Percentiles rank a stretch among this genome's conserved stretches.
Evolutionary conservation across 2,113 vertebrate genomes (phyloP).

Genomic region (Tapirus terrestris): DNA sequence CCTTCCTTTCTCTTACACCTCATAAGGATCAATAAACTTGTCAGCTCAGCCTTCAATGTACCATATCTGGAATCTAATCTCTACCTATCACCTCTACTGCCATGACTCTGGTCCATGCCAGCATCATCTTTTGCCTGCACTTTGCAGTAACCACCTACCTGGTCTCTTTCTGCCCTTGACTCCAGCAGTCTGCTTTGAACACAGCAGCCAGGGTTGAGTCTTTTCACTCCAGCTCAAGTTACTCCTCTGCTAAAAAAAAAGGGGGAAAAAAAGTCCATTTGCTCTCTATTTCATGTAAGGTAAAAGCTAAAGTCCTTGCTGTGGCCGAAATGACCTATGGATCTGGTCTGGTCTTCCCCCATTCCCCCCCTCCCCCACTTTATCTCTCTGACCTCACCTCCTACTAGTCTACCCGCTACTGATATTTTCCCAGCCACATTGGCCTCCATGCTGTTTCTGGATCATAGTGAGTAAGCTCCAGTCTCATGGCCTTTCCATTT

Average conservation of each 20-base stretch:
- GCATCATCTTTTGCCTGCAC: background rate
- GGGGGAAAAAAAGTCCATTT: background rate
- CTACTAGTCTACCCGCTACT: background rate
- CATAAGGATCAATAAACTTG: background rate
- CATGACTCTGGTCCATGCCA: background rate
- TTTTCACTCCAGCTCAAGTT: background rate
- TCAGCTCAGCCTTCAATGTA: background rate
- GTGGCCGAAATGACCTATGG: background rate
- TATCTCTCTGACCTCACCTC: background rate
- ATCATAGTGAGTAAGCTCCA: background rate
- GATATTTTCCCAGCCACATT: background rate
- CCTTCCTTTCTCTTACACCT: background rate
- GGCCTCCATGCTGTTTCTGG: background rate
- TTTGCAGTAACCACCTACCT: background rate
- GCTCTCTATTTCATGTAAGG: background rate
- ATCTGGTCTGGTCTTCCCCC: background rate
- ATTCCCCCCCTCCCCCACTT: fast-evolving
- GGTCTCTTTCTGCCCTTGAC: background rate
- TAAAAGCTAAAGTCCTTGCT: background rate
- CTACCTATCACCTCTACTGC: background rate
- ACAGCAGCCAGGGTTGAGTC: background rate
- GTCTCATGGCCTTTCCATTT: background rate
- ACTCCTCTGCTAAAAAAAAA: background rate
- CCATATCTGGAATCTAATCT: background rate
- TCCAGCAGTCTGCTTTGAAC: background rate